phyloP scores from a whole-genome alignment of 2,888 invertebrate genomes.

The Helobdella robusta region DNA sequence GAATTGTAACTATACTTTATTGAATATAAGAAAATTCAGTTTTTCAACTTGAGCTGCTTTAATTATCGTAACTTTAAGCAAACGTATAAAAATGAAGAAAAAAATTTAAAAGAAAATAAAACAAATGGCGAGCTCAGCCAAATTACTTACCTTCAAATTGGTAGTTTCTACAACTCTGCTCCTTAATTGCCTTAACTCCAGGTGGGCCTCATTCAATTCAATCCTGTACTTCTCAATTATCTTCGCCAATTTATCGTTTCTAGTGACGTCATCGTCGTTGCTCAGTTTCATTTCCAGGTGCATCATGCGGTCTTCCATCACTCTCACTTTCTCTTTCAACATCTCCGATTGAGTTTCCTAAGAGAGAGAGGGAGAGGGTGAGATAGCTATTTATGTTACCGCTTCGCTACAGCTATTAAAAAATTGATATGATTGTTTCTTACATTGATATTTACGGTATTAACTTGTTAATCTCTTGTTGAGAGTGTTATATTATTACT shows the following conservation, averaged over 20 bases:
- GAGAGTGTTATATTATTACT: neutral
- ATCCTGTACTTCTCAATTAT: slow-evolving; percentile 71
- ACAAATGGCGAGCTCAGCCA: neutral
- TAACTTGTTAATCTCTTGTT: neutral
- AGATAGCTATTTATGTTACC: too few species aligned
- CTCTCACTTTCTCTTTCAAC: slow-evolving; percentile 64
- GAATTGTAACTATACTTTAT: neutral
- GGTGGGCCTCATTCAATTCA: slow-evolving; percentile 71
- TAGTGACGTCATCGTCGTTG: slow-evolving; percentile 41
- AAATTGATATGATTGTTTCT: too few species aligned
- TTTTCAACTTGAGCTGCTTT: neutral
- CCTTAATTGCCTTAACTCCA: slow-evolving; percentile 74
- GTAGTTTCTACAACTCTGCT: slow-evolving; percentile 51
- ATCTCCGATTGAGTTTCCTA: slow-evolving; percentile 77
- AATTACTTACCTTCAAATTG: slow-evolving; percentile 38
- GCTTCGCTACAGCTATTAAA: too few species aligned
- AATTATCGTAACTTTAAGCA: too few species aligned
- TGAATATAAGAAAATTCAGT: neutral
- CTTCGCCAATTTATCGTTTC: slow-evolving; percentile 61
- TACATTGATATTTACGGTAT: too few species aligned
- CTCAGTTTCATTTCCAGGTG: slow-evolving; percentile 42
- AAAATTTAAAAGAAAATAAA: too few species aligned
- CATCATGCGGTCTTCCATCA: slow-evolving; percentile 26
- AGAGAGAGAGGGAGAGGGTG: neutral
- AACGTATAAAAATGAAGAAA: too few species aligned